phyloP scores from a whole-genome alignment of 2,797 vertebrate species.

The Urophycis tenuis region DNA sequence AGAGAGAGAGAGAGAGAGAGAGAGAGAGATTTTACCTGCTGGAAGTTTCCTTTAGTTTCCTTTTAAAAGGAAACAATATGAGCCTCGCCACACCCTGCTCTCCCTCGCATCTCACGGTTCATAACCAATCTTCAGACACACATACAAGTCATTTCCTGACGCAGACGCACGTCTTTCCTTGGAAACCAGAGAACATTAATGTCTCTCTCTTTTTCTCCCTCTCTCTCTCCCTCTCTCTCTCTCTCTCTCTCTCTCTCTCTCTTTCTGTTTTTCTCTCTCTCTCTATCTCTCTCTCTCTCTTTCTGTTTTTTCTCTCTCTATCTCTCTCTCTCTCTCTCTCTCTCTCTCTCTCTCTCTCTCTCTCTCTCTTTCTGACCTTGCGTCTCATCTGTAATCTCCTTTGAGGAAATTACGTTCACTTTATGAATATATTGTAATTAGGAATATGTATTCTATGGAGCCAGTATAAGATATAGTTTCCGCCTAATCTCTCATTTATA shows the following conservation, averaged over 20 bases:
- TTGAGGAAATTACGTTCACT: constrained; percentile 80
- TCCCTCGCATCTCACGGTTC: background rate
- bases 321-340: no score
- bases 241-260: constrained; percentile 52
- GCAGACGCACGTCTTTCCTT: constrained; percentile 22
- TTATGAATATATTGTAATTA: constrained; percentile 86
- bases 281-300: no score
- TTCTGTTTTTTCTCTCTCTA: constrained; percentile 43
- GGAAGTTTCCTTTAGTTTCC: background rate
- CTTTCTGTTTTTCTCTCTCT: no score
- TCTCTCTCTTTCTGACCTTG: constrained; percentile 63
- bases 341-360: constrained; percentile 57
- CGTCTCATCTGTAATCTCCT: constrained; percentile 77
- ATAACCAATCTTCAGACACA: background rate
- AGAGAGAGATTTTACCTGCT: background rate
- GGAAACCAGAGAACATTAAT: constrained; percentile 55
- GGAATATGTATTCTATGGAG: constrained; percentile 79
- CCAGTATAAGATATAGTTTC: constrained; percentile 73
- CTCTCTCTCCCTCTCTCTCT: constrained; percentile 55
- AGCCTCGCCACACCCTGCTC: background rate
- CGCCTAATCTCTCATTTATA: constrained; percentile 87
- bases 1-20: no score
- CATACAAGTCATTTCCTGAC: background rate
- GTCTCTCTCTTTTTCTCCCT: constrained; percentile 45
- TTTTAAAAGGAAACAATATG: background rate